Evolutionary conservation across 2,113 vertebrate species (phyloP).

Genomic region (Polypterus senegalus): DNA sequence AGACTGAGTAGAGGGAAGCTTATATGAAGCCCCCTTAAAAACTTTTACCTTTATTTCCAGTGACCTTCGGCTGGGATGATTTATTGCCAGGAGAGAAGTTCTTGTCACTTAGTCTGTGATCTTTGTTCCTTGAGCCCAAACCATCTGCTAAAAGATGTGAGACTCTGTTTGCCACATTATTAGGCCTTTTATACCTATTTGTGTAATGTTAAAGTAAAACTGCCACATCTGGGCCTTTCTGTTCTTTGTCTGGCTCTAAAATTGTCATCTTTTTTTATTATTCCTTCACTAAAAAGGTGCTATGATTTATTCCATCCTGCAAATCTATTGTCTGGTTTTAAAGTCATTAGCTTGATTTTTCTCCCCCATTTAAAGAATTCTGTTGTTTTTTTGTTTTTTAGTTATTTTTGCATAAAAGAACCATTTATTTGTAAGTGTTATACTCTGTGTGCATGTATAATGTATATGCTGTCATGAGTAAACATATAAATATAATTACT

Average conservation of each 20-base stretch:
- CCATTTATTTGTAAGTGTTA: too few relatives aligned
- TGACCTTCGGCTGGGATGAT: conserved; percentile 67
- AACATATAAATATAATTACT: too few relatives aligned
- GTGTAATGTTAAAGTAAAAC: conserved; percentile 39
- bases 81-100: conserved; percentile 64
- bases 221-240: conserved; percentile 20
- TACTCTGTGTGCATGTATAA: too few relatives aligned
- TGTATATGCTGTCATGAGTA: too few relatives aligned
- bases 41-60: conserved; percentile 52
- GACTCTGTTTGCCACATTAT: conserved; percentile 39
- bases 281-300: not conserved
- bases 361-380: too few relatives aligned
- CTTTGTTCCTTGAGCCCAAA: conserved; percentile 54
- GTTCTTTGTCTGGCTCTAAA: conserved; percentile 27
- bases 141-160: conserved; percentile 61
- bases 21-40: conserved; percentile 46
- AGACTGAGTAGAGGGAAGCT: conserved; percentile 36
- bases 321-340: not conserved
- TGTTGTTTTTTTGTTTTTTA: too few relatives aligned
- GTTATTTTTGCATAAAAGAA: too few relatives aligned
- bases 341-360: conserved; percentile 14
- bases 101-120: conserved; percentile 70
- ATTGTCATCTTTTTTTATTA: conserved; percentile 14
- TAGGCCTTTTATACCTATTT: conserved; percentile 40
- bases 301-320: too few relatives aligned